Evolutionary conservation across 2,113 vertebrate genomes (phyloP).

Genomic region (Coreoperca whiteheadi): DNA sequence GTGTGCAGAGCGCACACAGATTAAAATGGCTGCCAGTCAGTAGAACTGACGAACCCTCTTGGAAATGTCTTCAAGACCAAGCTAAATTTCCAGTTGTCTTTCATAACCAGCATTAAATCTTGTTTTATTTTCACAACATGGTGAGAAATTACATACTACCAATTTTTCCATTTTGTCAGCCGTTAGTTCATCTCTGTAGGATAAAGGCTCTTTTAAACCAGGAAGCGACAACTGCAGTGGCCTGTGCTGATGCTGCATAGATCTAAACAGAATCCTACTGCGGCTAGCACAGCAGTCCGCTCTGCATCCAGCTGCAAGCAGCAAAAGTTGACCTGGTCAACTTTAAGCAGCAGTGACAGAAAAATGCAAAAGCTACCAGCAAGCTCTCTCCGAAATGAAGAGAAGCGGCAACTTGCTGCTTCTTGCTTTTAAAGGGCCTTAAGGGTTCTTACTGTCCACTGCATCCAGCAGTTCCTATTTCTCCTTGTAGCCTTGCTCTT

Average conservation of each 20-base stretch:
- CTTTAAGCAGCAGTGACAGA: conserved; percentile 24
- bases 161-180: conserved; percentile 19
- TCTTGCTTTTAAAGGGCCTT: background rate
- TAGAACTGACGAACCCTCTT: background rate
- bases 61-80: conserved; percentile 11
- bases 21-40: conserved; percentile 1
- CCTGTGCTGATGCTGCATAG: conserved; percentile 20
- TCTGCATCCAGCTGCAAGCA: conserved; percentile 17
- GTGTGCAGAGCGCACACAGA: background rate
- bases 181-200: conserved; percentile 24
- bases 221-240: background rate
- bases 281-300: background rate
- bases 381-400: conserved; percentile 3
- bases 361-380: conserved; percentile 4
- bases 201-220: background rate
- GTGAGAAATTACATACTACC: background rate
- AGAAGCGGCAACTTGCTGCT: background rate
- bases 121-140: background rate
- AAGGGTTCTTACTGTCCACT: background rate
- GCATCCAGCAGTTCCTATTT: background rate
- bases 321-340: conserved; percentile 29
- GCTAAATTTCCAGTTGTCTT: background rate
- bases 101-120: background rate
- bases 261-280: conserved; percentile 13
- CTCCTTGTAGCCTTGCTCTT: conserved; percentile 8